A percentile compares a stretch with the other conserved stretches of the same genome.
Evolutionary conservation across 1,140 invertebrate species (phyloP).

Genomic region (Halesus radiatus): DNA sequence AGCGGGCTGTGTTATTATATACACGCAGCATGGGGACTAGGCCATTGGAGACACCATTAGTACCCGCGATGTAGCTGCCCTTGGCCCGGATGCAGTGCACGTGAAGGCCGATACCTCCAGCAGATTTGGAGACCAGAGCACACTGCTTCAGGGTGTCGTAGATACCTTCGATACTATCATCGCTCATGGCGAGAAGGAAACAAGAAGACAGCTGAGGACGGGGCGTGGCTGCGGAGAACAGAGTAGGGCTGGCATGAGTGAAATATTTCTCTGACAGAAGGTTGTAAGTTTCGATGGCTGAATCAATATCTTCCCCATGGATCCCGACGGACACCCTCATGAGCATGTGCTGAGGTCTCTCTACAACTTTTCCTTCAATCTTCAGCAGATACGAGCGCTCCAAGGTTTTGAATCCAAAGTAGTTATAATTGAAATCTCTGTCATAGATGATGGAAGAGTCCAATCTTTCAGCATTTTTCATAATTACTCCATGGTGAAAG

Average conservation of each 20-base stretch:
- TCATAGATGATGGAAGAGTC: constrained; percentile 99
- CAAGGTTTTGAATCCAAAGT: constrained; percentile 99
- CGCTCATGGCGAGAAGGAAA: constrained; percentile 94
- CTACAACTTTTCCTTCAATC: constrained; percentile 94
- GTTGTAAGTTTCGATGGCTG: constrained; percentile 97
- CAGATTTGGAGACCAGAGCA: constrained; percentile 96
- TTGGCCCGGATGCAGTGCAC: constrained; percentile 95
- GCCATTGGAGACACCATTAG: constrained; percentile 96
- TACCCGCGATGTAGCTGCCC: constrained; percentile 94
- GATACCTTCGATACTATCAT: constrained; percentile 99
- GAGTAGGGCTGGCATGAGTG: constrained; percentile 97
- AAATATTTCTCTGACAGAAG: constrained; percentile 96
- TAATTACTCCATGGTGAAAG: constrained; percentile 86
- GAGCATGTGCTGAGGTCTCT: constrained; percentile 98
- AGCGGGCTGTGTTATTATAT: constrained; percentile 96
- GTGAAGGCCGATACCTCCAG: constrained; percentile 97
- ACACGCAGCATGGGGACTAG: constrained; percentile 97
- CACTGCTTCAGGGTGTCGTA: constrained; percentile 95
- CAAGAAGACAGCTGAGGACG: constrained; percentile 96
- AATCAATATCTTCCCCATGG: constrained; percentile 93
- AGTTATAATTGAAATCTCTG: constrained; percentile 97
- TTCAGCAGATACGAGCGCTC: constrained; percentile 96
- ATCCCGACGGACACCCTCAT: constrained; percentile 98
- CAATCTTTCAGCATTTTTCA: constrained; percentile 87
- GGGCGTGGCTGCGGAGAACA: constrained; percentile 95